phyloP scores from a whole-genome alignment of 2,888 invertebrate species.

The Ichneumoninae sp. region DNA sequence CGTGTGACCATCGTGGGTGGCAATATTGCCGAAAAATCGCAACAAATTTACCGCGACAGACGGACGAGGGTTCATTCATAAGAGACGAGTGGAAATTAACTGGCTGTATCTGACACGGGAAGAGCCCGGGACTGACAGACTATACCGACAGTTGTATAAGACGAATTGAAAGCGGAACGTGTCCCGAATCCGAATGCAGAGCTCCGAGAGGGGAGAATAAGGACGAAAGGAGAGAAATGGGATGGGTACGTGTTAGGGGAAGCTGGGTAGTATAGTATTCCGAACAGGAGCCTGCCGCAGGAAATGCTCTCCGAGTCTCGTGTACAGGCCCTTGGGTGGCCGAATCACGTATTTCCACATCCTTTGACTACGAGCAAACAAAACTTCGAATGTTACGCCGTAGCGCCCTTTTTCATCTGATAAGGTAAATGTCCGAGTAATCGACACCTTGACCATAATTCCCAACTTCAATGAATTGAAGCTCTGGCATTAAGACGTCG shows the following conservation, averaged over 20 bases:
- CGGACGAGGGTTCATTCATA: conserved; percentile 66
- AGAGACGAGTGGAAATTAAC: conserved; percentile 70
- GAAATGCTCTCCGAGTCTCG: conserved; percentile 42
- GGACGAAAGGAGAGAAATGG: conserved; percentile 44
- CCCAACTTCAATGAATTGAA: too few species aligned
- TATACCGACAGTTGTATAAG: conserved; percentile 71
- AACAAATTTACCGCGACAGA: conserved; percentile 65
- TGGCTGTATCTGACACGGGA: conserved; percentile 70
- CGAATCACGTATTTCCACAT: conserved; percentile 41
- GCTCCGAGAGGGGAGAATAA: conserved; percentile 50
- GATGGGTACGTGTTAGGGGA: conserved; percentile 59
- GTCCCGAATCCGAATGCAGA: conserved; percentile 68
- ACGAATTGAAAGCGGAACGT: conserved; percentile 72
- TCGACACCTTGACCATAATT: too few species aligned
- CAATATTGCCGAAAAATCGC: conserved; percentile 63
- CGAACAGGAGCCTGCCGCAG: conserved; percentile 47
- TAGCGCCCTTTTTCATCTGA: background rate
- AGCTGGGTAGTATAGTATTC: conserved; percentile 57
- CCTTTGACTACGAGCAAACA: conserved; percentile 28
- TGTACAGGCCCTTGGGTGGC: conserved; percentile 33
- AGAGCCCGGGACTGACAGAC: conserved; percentile 67
- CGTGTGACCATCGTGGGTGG: conserved; percentile 60
- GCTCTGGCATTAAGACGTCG: background rate
- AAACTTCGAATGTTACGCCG: conserved; percentile 30
- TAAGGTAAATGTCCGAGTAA: too few species aligned